A percentile compares a stretch with the other conserved stretches of the same genome.
These are phyloP conservation scores for Eriocheir sinensis DNA, from an alignment of 1,140 invertebrate genomes.

Conservation along the genomic window DNA sequence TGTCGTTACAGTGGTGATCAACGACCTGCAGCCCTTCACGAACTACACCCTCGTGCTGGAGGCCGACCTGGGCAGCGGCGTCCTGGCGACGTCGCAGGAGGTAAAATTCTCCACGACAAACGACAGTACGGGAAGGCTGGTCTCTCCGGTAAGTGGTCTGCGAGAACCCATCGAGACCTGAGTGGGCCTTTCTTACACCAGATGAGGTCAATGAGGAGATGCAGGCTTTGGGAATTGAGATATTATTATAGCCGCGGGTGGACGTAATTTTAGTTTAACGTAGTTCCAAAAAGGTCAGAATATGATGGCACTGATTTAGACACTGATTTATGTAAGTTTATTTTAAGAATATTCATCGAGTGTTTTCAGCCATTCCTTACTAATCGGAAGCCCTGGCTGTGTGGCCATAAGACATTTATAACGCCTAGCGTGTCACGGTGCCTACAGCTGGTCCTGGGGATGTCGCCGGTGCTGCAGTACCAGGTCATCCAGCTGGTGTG, in stretches of 20 bases:
- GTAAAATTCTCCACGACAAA: constrained; percentile 40
- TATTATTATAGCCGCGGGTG: background rate
- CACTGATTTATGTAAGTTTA: no score
- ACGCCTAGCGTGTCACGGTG: background rate
- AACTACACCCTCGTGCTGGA: constrained; percentile 65
- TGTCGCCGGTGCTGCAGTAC: constrained; percentile 39
- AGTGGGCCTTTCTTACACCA: background rate
- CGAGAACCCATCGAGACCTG: background rate
- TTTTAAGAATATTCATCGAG: no score
- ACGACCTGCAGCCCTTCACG: constrained; percentile 41
- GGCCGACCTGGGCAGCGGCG: constrained; percentile 46
- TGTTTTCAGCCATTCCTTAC: no score
- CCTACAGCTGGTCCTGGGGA: constrained; percentile 53
- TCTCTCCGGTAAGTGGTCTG: background rate
- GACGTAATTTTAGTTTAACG: no score
- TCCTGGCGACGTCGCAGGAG: constrained; percentile 18
- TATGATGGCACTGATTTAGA: no score
- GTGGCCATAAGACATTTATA: no score
- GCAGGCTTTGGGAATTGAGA: no score
- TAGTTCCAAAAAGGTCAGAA: no score
- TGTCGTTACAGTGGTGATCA: constrained; percentile 51
- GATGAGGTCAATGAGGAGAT: no score
- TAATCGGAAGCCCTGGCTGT: no score
- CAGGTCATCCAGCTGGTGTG: constrained; percentile 65
- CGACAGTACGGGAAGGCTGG: background rate